Evolutionary conservation across 2,888 invertebrate species (phyloP), one percentile per base, ranked within the genome.

Genomic region (Monochamus alternatus): DNA sequence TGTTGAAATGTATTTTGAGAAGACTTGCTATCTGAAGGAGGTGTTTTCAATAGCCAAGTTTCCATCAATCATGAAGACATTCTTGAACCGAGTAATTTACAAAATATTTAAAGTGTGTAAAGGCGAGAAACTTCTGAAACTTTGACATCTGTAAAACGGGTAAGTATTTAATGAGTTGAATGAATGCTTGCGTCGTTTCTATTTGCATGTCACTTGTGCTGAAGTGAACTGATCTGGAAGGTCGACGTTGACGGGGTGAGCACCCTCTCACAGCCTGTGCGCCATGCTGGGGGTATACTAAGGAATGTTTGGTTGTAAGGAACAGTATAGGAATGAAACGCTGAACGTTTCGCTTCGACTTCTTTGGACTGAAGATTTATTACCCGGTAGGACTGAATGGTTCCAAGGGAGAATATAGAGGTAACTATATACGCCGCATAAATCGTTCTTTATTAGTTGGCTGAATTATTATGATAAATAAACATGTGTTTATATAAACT

Each of bases 341-440:
- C 38, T 63, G n/a, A 62, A 71, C 63, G 71, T 52, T 71, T 70
- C 70, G 73, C 75, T 79, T 79, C 73, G 77, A 78, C 78, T 81
- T 81, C 81, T 81, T 80, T 79, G 84, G 77, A 67, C 67, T 80
- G 83, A 86, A 87, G 87, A 87, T 87, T 87, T 87, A 87, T 87
- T 84, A 81, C 85, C 84, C 85, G 83, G 83, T 85, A 84, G 85
- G 84, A 82, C 82, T 85, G 86, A 87, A 87, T 85, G 87, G 86
- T 84, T 87, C 85, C 86, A 85, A 86, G 85, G 71, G 86, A 85
- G 86, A 87, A 87, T 86, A 86, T 85, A 85, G 86, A 86, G 86
- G 86, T 87, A 86, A 86, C 85, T 84, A 84, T 85, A 84, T 85
- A 84, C 83, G 86, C 85, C 86, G 85, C 86, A 87, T 87, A 88